Evolutionary conservation across 2,113 vertebrate species (phyloP), one percentile per base, ranked within the genome.

Genomic region (Cavia aperea): DNA sequence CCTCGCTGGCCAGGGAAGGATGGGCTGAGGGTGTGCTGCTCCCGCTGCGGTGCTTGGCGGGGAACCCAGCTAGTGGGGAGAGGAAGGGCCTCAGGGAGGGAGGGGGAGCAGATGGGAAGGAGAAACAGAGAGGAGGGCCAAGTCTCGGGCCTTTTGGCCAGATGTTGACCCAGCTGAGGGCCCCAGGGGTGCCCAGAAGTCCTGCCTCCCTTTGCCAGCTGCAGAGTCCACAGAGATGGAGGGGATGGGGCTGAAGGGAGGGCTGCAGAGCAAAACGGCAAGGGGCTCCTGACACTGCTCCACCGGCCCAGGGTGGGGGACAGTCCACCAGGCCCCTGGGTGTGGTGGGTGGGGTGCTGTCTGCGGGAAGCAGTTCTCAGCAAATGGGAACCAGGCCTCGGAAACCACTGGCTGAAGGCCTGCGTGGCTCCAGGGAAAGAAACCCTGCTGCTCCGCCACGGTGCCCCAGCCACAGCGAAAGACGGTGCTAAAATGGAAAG

Each of bases 341-440:
- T 82, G 96, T 84, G 92, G 95, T 94, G 96, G 96, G 96, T 90
- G 96, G 95, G 96, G 95, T 91, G 82, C 93, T 0, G 95, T 96
- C 95, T 49, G 63, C 26, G 11, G 73, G 70, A 94, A 96, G 81
- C 73, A 62, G 84, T 66, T 94, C 96, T 96, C 92, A 77, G 81
- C 94, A 96, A 94, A 94, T 58, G 93, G 95, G 96, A 96, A 95
- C 88, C 87, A 94, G 92, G 93, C 90, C 93, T 95, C 51, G 11
- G 87, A 93, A 93, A 81, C 18, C 21, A 68, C 18, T 29, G 72
- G 66, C 79, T 19, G 14, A 89, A 56, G n/a, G 75, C 88, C 4
- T 49, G 6, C 86, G 4, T 51, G 58, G 75, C 93, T 89, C 62
- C 26, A 39, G 88, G 83, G 90, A 88, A 95, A 5, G 56, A 56